These are phyloP conservation scores for Drosophila longiperda DNA, from an alignment of 2,888 invertebrate genomes.

Conservation along the genomic window DNA sequence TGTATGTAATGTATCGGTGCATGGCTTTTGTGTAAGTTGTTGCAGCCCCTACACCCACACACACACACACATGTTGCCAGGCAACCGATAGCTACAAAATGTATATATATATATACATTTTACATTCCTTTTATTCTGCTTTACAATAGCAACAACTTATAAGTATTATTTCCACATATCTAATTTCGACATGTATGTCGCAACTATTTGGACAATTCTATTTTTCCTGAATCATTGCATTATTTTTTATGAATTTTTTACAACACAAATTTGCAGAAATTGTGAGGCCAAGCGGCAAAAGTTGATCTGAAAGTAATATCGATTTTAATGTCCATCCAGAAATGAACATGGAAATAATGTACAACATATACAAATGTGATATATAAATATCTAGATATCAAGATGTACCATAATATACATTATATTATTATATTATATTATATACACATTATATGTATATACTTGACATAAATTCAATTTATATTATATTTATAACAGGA, in stretches of 20 bases:
- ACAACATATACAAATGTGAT: neutral
- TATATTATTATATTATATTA: too few relatives aligned
- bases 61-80: constrained; percentile 24
- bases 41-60: constrained; percentile 17
- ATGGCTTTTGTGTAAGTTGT: constrained; percentile 32
- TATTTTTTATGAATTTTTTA: neutral
- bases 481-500: neutral
- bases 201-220: constrained; percentile 5
- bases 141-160: constrained; percentile 6
- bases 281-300: neutral
- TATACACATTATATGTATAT: neutral
- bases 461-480: neutral
- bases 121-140: neutral
- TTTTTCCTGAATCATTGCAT: constrained; percentile 16
- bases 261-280: neutral
- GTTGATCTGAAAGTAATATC: neutral
- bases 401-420: neutral
- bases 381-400: neutral
- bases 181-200: neutral
- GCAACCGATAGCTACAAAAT: constrained; percentile 36
- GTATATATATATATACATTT: neutral
- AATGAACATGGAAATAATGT: neutral
- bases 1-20: neutral
- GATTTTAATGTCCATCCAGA: neutral
- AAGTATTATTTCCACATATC: constrained; percentile 9